Base-by-base conservation (phyloP, 2,113 vertebrate genomes). In the Micromys minutus region DNA sequence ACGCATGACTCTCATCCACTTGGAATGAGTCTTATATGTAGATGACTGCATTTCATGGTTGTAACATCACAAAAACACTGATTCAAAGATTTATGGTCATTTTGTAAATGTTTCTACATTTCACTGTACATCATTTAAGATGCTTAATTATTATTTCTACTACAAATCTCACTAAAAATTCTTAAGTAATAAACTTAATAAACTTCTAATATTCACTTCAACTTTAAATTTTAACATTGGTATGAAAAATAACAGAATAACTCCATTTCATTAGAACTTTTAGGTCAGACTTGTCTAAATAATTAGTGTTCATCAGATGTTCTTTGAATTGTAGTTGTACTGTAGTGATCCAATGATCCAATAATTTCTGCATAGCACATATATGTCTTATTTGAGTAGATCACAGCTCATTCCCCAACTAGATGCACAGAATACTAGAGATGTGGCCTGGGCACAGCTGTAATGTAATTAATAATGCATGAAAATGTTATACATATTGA, bases 131-230 rank as follows among this genome's bases (percentile, higher is more conserved):
- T 29, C 74, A 63, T 74, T 55, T 87, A 79, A 91, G 93, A 74
- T 50, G 74, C 17, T 39, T 13, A 63, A 21, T 26, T 87, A 5
- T 72, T 86, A 80, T 88, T 94, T 94, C 83, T 21, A 76, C 69
- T 63, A 29, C 0, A 76, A 42, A 95, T 57, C 4, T 83, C 34
- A 94, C 21, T 7, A 90, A 50, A 36, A 42, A 83, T 74, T 87
- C 21, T 88, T 97, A 89, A 86, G 93, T 90, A 87, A 0, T 89
- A 42, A 55, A 36, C n/a, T n/a, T n/a, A n/a, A n/a, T n/a, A 89
- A 74, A 93, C 47, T 61, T 92, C 36, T 92, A 63, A 72, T 50
- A 45, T 77, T 93, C 50, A 92, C n/a, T 91, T 13, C 0, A 94
- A 77, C 11, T 87, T 87, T 75, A 45, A 67, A 77, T 57, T 88